Percentiles rank a stretch among this genome's conserved stretches.
phyloP scores from a whole-genome alignment of 64 coral and sea anemone genomes.

The Orbicella faveolata region DNA sequence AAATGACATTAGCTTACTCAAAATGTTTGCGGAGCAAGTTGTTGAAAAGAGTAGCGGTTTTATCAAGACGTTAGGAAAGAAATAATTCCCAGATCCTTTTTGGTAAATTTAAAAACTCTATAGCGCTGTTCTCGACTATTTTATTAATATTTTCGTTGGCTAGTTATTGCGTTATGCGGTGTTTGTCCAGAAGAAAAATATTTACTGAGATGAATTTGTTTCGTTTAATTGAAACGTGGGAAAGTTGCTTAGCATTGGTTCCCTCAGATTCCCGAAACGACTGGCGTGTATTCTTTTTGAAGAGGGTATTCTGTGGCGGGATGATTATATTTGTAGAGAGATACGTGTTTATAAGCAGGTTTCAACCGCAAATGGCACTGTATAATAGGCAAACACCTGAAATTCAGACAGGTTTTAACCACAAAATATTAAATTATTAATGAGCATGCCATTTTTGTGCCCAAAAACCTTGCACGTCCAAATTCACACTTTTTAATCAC shows the following conservation, averaged over 20 bases:
- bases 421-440: conserved; percentile 15
- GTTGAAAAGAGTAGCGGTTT: too few relatives aligned
- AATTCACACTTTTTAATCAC: background rate
- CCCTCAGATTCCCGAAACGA: background rate
- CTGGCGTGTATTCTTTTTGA: too few relatives aligned
- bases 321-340: too few relatives aligned
- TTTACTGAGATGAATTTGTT: background rate
- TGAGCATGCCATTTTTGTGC: background rate
- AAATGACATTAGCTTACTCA: too few relatives aligned
- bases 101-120: background rate
- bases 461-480: background rate
- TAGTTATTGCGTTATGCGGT: background rate
- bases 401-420: conserved; percentile 7
- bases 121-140: background rate
- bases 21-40: too few relatives aligned
- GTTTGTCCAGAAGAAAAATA: conserved; percentile 34
- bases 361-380: background rate
- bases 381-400: background rate
- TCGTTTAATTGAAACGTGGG: background rate
- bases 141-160: background rate
- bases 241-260: background rate
- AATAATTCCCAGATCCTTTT: too few relatives aligned
- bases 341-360: background rate
- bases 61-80: too few relatives aligned
- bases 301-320: too few relatives aligned